Percentiles rank a stretch among this genome's conserved stretches.
phyloP scores from a whole-genome alignment of 2,113 vertebrate species.

The Myotis davidii region DNA sequence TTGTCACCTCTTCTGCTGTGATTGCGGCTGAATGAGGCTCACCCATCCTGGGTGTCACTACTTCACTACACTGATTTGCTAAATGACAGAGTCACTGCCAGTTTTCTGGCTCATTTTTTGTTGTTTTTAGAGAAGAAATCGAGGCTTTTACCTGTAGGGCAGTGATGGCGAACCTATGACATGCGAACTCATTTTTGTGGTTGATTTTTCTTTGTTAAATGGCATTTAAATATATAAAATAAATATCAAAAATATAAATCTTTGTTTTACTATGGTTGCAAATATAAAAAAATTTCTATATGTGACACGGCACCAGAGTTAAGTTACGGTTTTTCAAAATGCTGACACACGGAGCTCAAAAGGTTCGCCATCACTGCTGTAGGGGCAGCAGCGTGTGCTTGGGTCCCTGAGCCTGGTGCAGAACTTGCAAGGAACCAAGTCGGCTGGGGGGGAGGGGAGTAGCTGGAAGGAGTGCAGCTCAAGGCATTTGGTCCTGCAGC shows the following conservation, averaged over 20 bases:
- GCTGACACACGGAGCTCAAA: too few species aligned
- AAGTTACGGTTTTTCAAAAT: too few species aligned
- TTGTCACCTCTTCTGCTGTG: not conserved
- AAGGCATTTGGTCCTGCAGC: not conserved
- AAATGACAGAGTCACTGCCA: conserved; percentile 25
- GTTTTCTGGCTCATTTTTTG: not conserved
- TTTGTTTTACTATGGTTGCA: too few species aligned
- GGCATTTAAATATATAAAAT: too few species aligned
- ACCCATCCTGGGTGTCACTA: not conserved
- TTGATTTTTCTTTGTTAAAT: too few species aligned
- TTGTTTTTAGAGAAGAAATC: conserved; percentile 29
- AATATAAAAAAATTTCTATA: too few species aligned
- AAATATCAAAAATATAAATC: too few species aligned
- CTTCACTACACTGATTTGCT: conserved; percentile 9
- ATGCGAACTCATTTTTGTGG: too few species aligned
- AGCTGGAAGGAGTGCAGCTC: not conserved
- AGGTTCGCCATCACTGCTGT: too few species aligned
- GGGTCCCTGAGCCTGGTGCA: not conserved
- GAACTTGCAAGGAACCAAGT: too few species aligned
- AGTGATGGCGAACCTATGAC: too few species aligned
- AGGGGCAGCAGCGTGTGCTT: rapidly evolving
- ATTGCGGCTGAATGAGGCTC: not conserved
- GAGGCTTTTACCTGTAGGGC: not conserved
- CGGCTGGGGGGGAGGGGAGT: not conserved
- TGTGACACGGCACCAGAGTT: too few species aligned